phyloP scores from a whole-genome alignment of 1,140 invertebrate species.

The Bathynomus jamesi region DNA sequence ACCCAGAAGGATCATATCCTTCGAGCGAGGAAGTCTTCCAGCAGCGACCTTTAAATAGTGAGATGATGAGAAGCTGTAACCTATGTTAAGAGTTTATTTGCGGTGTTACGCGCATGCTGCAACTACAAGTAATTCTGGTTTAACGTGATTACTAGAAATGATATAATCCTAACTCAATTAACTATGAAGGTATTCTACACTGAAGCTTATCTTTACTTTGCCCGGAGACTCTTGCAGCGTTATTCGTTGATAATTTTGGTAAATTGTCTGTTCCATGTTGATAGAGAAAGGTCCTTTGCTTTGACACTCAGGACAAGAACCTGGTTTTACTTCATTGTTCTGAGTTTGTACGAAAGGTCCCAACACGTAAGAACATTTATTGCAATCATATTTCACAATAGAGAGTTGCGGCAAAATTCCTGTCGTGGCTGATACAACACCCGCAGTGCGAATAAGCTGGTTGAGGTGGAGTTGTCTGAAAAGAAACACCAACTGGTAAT shows the following conservation, averaged over 20 bases:
- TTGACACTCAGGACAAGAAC: slow-evolving; percentile 96
- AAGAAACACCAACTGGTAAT: slow-evolving; percentile 32
- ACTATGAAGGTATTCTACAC: neutral
- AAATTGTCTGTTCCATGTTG: slow-evolving; percentile 93
- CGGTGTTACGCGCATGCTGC: too few species aligned
- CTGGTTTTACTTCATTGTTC: slow-evolving; percentile 87
- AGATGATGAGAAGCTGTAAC: too few species aligned
- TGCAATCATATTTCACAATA: slow-evolving; percentile 95
- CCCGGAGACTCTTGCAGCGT: slow-evolving; percentile 95
- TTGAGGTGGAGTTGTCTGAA: slow-evolving; percentile 90
- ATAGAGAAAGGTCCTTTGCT: slow-evolving; percentile 90
- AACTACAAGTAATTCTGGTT: too few species aligned
- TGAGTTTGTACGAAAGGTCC: slow-evolving; percentile 94
- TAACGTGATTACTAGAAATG: too few species aligned
- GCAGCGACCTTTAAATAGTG: slow-evolving; percentile 68
- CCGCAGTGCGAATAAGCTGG: slow-evolving; percentile 68
- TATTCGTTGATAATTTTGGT: slow-evolving; percentile 97
- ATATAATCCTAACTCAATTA: too few species aligned
- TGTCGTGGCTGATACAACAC: slow-evolving; percentile 92
- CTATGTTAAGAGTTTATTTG: neutral
- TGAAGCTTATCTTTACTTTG: slow-evolving; percentile 42
- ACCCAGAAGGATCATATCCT: slow-evolving; percentile 89
- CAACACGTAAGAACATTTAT: slow-evolving; percentile 86
- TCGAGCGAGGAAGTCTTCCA: slow-evolving; percentile 93
- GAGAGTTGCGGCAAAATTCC: slow-evolving; percentile 92